Evolutionary conservation across 2,113 vertebrate genomes (phyloP).

Genomic region (Lathamus discolor): DNA sequence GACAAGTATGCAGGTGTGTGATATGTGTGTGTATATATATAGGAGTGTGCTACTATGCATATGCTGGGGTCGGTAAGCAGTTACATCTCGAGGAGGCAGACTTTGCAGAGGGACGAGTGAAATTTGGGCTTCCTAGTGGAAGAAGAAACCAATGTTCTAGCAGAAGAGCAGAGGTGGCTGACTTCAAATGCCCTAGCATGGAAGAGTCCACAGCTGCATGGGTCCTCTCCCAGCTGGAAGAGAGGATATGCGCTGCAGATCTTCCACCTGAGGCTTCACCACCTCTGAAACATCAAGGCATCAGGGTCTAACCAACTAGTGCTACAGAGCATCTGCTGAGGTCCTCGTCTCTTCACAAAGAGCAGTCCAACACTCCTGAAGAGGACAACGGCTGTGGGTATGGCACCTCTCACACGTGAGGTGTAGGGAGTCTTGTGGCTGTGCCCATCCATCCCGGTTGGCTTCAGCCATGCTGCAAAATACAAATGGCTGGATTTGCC

Average conservation of each 20-base stretch:
- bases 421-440: neutral
- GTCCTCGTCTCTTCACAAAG: neutral
- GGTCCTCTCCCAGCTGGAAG: neutral
- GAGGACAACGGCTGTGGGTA: neutral
- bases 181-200: fast-evolving
- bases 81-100: neutral
- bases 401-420: neutral
- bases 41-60: neutral
- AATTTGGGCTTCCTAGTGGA: neutral
- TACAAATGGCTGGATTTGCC: constrained; percentile 37
- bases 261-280: neutral
- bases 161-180: neutral
- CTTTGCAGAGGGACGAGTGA: neutral
- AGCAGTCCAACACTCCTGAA: neutral
- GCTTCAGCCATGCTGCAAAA: constrained; percentile 37
- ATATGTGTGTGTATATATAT: neutral
- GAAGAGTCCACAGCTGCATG: fast-evolving
- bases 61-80: constrained; percentile 3
- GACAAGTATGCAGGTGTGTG: neutral
- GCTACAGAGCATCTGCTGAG: constrained; percentile 50
- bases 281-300: constrained; percentile 10
- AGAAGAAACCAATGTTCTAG: neutral
- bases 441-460: fast-evolving
- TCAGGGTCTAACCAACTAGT: neutral
- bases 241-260: fast-evolving